Evolutionary conservation across 2,888 invertebrate genomes (phyloP).

Genomic region (Digitonthophagus gazella): DNA sequence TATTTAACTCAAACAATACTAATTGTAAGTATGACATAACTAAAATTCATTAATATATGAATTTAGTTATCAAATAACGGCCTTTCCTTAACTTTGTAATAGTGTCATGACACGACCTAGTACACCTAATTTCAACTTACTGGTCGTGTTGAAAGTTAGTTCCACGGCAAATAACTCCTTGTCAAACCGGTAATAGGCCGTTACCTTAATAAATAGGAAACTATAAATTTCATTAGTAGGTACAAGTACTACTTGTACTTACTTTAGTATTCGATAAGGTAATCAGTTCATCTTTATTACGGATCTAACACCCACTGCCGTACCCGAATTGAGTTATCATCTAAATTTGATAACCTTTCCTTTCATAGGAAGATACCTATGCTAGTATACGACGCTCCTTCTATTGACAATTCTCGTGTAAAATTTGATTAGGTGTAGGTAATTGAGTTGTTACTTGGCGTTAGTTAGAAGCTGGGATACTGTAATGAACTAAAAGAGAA

Average conservation of each 20-base stretch:
- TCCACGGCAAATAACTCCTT: not conserved
- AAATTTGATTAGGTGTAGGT: not conserved
- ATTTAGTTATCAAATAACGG: too few species aligned
- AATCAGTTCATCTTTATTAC: not conserved
- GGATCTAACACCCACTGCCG: not conserved
- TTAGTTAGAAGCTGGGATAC: not conserved
- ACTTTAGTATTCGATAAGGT: not conserved
- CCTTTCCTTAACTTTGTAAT: not conserved
- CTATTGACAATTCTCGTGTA: not conserved
- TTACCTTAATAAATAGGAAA: not conserved
- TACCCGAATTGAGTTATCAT: not conserved
- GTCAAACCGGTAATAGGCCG: not conserved
- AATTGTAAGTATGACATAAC: too few species aligned
- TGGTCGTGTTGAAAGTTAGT: not conserved
- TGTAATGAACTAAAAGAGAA: not conserved
- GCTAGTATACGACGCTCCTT: not conserved
- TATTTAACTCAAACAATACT: too few species aligned
- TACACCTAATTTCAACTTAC: not conserved
- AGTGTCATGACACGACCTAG: not conserved
- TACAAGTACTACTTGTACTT: not conserved
- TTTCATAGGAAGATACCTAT: not conserved
- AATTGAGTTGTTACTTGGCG: not conserved
- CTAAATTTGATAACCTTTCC: not conserved
- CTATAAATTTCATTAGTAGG: not conserved
- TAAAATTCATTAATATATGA: too few species aligned